Base-by-base conservation (phyloP, 2,888 invertebrate genomes). In the Nemoura dubitans region DNA sequence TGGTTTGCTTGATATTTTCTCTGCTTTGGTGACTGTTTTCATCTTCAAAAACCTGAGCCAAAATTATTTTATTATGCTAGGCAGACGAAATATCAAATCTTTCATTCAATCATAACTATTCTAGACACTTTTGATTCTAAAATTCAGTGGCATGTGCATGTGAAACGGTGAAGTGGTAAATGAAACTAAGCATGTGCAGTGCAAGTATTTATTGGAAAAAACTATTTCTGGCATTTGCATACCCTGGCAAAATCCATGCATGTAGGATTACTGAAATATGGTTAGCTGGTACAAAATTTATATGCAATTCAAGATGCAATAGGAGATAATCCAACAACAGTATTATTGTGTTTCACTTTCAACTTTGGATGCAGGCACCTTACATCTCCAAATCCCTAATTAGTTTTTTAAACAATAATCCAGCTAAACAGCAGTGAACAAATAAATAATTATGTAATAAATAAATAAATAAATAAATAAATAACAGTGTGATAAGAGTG, bases 1-100 rank as follows among this genome's bases (percentile, higher is more conserved):
- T 26, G 25, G 26, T 83, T 27, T 29, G 29, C 59, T 83, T 30
- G 29, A 36, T 1, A 26, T 83, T 36, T 36, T 83, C 83, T 26
- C 26, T 83, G 25, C n/a, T 25, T 25, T 26, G 42, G 42, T 83
- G 27, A 25, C 59, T 83, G 42, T 43, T 83, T 83, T 36, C 83
- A 27, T 43, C 59, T 43, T 83, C 83, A 83, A 26, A 30, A 43
- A 84, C 59, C 59, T 84, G 30, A 84, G 76, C 29, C 43, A 84
- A 43, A 84, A 43, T 27, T 59, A 59, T 59, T 59, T 59, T 7
- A 14, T 59, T 59, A 59, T 36, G 10, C 36, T 36, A 36, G 36
- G 36, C 21, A 59, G 21, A 59, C 14, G 14, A 21, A 7, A 7
- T 59, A 7, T 59, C 14, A 59, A 59, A 7, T 21, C 59, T 21